Percentiles rank a stretch among this genome's conserved stretches.
Conservation (phyloP, 1,140 invertebrate species). For the Caerostris darwini region DNA sequence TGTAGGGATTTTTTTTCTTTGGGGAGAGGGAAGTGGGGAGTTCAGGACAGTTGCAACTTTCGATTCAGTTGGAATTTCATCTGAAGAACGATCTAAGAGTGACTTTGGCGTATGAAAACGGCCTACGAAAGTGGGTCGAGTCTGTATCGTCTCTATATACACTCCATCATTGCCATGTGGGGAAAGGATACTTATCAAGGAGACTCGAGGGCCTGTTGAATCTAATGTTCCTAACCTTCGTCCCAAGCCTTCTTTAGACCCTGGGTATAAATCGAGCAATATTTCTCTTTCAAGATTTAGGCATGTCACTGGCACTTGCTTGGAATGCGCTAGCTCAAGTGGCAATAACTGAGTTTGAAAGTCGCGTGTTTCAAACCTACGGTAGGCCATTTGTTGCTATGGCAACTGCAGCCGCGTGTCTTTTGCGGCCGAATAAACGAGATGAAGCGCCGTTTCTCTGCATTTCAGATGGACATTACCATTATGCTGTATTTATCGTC, state of each 20-base stretch:
- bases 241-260: constrained; percentile 48
- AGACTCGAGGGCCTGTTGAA: constrained; percentile 52
- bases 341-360: constrained; percentile 76
- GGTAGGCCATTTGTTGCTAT: constrained; percentile 73
- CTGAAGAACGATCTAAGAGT: constrained; percentile 12
- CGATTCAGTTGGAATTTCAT: constrained; percentile 28
- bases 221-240: constrained; percentile 51
- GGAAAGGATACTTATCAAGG: constrained; percentile 57
- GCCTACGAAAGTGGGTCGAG: constrained; percentile 25
- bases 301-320: constrained; percentile 72
- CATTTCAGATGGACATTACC: constrained; percentile 64
- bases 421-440: constrained; percentile 58
- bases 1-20: neutral
- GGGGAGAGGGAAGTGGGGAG: neutral
- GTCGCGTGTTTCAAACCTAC: constrained; percentile 74
- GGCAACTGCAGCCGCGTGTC: constrained; percentile 71
- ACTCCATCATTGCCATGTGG: constrained; percentile 54
- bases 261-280: constrained; percentile 65
- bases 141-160: neutral
- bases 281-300: constrained; percentile 75
- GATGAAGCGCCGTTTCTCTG: constrained; percentile 51
- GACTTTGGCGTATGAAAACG: neutral
- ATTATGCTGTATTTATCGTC: constrained; percentile 70
- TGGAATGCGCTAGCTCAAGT: constrained; percentile 69
- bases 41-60: constrained; percentile 2